Evolutionary conservation across 2,113 vertebrate genomes (phyloP), one percentile per base, ranked within the genome.

Genomic region (Melozone crissalis): DNA sequence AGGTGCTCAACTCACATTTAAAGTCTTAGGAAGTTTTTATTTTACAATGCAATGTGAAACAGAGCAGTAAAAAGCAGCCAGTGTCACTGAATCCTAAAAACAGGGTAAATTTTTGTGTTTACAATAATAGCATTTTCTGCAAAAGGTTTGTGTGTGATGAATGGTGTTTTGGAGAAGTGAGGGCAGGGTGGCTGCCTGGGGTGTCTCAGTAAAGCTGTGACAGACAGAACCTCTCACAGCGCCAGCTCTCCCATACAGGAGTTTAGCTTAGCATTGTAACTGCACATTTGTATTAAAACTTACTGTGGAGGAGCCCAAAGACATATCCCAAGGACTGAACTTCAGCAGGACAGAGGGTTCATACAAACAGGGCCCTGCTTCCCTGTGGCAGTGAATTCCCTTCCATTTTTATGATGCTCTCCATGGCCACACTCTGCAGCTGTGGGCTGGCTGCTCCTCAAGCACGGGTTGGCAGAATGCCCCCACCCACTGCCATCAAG

Each of bases 1-100:
- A 88, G 81, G 73, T 10, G 31, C 31, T 3, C 66, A 66, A 33
- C 61, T 63, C 47, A 44, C 59, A 26, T 46, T 43, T 13, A 31
- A 87, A 75, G 71, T 92, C 96, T 95, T 77, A 94, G 19, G 4
- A 74, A 91, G 47, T 10, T 47, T 78, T 93, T 62, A 3, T 89
- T 94, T 77, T 89, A 37, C 58, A 65, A 37, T 2, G 4, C 10
- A 49, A 37, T 65, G 66, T 79, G 79, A 89, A 93, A 75, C 6
- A 15, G 39, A 81, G 72, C 78, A 65, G 35, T 65, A 26, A 43
- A 65, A 90, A 83, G 69, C 77, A 83, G 62, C 24, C 39, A 46
- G 24, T 6, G 35, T 47, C 43, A 17, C 57, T 43, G 59, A 84
- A 78, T 59, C 43, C 21, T 73, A 15, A 18, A 62, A 61, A 47